phyloP scores from a whole-genome alignment of 2,888 invertebrate species.

The Chrysolina americana region DNA sequence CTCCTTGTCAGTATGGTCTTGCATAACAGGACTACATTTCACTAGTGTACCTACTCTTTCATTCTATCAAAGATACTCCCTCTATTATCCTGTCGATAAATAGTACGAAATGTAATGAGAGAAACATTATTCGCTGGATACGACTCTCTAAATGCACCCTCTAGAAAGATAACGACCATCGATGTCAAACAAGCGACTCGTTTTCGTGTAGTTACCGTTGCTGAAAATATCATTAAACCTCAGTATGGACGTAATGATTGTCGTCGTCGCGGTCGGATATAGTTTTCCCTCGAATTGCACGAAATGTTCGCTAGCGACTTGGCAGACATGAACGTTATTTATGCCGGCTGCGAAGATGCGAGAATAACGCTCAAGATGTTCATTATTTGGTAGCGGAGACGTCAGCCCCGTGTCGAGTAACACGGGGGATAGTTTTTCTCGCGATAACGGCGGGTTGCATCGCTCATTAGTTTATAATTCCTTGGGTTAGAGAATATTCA shows the following conservation, averaged over 20 bases:
- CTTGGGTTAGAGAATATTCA: no score
- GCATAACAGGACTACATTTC: no score
- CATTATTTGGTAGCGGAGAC: constrained; percentile 34
- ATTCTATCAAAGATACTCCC: no score
- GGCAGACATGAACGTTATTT: constrained; percentile 33
- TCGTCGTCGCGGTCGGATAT: background rate
- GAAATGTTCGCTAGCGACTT: constrained; percentile 25
- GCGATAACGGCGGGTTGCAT: no score
- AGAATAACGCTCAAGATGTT: constrained; percentile 39
- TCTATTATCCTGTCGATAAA: no score
- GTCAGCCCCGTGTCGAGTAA: constrained; percentile 37
- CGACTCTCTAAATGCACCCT: background rate
- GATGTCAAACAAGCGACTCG: constrained; percentile 13
- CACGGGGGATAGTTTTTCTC: constrained; percentile 14
- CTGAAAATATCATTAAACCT: constrained; percentile 9
- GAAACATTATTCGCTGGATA: background rate
- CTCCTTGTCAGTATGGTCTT: no score
- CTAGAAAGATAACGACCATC: background rate
- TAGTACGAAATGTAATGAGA: no score
- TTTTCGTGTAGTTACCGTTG: constrained; percentile 2
- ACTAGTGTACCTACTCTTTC: no score
- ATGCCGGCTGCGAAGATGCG: constrained; percentile 35
- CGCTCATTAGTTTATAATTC: no score
- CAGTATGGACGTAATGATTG: constrained; percentile 14
- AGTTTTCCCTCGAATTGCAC: constrained; percentile 36